These are phyloP conservation scores for Neolamprologus devosi DNA, from an alignment of 2,113 vertebrate genomes.

Conservation along the genomic window DNA sequence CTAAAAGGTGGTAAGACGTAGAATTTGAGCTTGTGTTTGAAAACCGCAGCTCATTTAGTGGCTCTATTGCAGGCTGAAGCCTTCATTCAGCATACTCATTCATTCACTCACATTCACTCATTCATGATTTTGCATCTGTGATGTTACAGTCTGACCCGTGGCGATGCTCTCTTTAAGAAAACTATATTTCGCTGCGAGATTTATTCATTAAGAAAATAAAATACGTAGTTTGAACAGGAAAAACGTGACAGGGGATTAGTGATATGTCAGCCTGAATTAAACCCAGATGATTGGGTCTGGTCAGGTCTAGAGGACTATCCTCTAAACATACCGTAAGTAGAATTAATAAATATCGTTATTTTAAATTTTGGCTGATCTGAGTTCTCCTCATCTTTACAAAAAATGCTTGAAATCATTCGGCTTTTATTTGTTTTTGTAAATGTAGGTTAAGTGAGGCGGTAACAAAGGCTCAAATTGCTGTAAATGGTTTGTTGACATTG, in stretches of 20 bases:
- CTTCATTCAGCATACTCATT: constrained; percentile 10
- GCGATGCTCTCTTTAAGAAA: background rate
- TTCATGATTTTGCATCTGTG: background rate
- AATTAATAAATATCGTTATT: background rate
- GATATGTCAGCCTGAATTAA: background rate
- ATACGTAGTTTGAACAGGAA: background rate
- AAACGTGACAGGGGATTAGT: background rate
- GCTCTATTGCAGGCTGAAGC: background rate
- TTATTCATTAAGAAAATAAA: background rate
- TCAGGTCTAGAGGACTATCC: background rate
- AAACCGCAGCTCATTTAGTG: background rate
- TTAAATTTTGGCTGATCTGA: background rate
- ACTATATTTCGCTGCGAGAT: background rate
- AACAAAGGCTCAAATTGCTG: background rate
- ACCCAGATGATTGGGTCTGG: background rate
- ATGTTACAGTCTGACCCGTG: background rate
- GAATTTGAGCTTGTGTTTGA: background rate
- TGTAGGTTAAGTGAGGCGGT: background rate
- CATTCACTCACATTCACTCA: background rate
- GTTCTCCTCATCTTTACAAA: background rate
- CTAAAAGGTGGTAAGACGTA: constrained; percentile 20
- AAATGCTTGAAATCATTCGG: background rate
- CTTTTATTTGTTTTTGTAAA: background rate
- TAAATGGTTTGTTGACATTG: constrained; percentile 13
- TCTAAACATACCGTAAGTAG: background rate